Percentiles rank a stretch among this genome's conserved stretches.
These are phyloP conservation scores for Melanotaenia nigrans DNA, from an alignment of 2,797 vertebrate genomes.

Conservation along the genomic window DNA sequence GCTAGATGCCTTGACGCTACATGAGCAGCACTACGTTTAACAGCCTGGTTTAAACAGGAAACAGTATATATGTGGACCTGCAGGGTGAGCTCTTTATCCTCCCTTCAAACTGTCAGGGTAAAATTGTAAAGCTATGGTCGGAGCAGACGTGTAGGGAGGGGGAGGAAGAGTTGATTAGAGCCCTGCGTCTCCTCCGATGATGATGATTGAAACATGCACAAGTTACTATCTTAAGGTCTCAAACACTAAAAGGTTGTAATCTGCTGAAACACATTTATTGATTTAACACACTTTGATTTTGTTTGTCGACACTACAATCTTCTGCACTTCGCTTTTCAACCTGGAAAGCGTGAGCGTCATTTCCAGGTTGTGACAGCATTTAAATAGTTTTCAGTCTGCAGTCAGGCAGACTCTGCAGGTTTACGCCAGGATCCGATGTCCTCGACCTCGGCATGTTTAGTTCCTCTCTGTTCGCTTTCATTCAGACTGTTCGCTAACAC, in stretches of 20 bases:
- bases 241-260: background rate
- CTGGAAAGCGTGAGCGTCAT: background rate
- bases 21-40: constrained; percentile 8
- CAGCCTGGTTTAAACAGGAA: background rate
- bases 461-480: constrained; percentile 18
- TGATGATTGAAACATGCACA: too few species aligned
- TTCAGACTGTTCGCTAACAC: constrained; percentile 32
- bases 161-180: background rate
- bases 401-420: constrained; percentile 16
- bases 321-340: constrained; percentile 1
- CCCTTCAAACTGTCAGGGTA: constrained; percentile 2
- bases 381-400: constrained; percentile 21
- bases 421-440: constrained; percentile 31
- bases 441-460: background rate
- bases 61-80: background rate
- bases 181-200: too few species aligned
- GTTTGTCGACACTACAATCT: background rate
- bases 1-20: constrained; percentile 16
- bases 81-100: background rate
- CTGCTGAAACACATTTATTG: constrained; percentile 4
- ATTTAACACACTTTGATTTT: background rate
- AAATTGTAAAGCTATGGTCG: constrained; percentile 4
- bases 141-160: background rate
- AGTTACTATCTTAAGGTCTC: too few species aligned
- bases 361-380: constrained; percentile 5